Percentiles rank a stretch among this genome's conserved stretches.
phyloP scores from a whole-genome alignment of 2,888 invertebrate genomes.

The Sinodicranocentrus sp. region DNA sequence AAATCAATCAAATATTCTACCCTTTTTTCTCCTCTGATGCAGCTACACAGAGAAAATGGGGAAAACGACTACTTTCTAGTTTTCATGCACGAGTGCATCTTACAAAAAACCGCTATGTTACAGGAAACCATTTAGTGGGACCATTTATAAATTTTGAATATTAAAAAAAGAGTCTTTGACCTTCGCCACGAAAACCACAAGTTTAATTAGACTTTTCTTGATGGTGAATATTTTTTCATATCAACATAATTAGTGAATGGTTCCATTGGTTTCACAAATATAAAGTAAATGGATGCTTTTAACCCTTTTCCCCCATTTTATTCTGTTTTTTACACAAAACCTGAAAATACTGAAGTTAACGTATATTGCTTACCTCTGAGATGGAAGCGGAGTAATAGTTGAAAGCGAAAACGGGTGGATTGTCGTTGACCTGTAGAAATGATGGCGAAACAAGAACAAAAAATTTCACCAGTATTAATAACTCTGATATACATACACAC shows the following conservation, averaged over 20 bases:
- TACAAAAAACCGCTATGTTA: background rate
- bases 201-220: too few species aligned
- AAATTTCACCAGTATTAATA: slow-evolving; percentile 43
- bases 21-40: too few species aligned
- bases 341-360: background rate
- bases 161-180: too few species aligned
- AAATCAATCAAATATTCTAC: slow-evolving; percentile 36
- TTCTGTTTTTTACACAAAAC: background rate
- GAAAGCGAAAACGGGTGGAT: slow-evolving; percentile 94
- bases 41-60: background rate
- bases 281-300: slow-evolving; percentile 1
- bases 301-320: background rate
- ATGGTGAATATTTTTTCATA: background rate
- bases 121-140: background rate
- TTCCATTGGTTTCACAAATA: background rate
- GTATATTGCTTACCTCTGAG: slow-evolving; percentile 82
- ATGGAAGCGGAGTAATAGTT: slow-evolving; percentile 88
- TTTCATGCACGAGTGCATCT: slow-evolving; percentile 28
- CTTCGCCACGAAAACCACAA: too few species aligned
- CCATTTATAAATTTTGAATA: too few species aligned
- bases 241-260: background rate
- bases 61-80: background rate
- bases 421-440: slow-evolving; percentile 83
- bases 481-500: slow-evolving; percentile 8
- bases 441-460: slow-evolving; percentile 14